phyloP scores from a whole-genome alignment of 2,797 vertebrate species.

The Neopelma chrysocephalum region DNA sequence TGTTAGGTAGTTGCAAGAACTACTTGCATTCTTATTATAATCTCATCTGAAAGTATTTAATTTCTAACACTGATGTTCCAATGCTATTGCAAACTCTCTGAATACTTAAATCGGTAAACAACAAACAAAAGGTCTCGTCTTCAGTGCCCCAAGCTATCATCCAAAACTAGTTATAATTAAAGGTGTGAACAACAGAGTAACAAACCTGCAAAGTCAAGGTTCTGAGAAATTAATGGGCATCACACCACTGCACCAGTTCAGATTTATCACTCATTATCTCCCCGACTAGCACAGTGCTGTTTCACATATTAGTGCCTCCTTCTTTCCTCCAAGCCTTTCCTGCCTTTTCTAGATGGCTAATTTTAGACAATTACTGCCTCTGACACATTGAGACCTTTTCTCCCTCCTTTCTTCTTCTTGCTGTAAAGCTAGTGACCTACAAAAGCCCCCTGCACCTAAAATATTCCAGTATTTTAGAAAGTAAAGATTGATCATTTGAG shows the following conservation, averaged over 20 bases:
- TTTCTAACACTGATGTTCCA: conserved; percentile 59
- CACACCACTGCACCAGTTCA: conserved; percentile 65
- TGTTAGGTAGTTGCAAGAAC: neutral
- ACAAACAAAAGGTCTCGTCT: conserved; percentile 70
- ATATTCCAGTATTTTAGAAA: neutral
- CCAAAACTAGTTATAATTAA: conserved; percentile 72
- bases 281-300: neutral
- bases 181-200: conserved; percentile 75
- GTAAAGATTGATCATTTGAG: neutral
- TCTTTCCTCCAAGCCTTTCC: conserved; percentile 43
- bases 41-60: conserved; percentile 42
- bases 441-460: conserved; percentile 49
- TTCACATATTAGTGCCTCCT: conserved; percentile 61
- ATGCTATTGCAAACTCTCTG: conserved; percentile 40
- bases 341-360: conserved; percentile 68
- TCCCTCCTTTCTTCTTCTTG: neutral
- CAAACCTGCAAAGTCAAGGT: conserved; percentile 74
- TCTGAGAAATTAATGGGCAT: conserved; percentile 71
- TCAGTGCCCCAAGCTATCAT: conserved; percentile 61
- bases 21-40: conserved; percentile 17
- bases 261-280: conserved; percentile 61
- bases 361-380: conserved; percentile 67
- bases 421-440: conserved; percentile 61
- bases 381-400: conserved; percentile 56
- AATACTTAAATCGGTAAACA: conserved; percentile 71